These are phyloP conservation scores for Stictocephala bisonia DNA, from an alignment of 2,888 invertebrate species.

Conservation along the genomic window DNA sequence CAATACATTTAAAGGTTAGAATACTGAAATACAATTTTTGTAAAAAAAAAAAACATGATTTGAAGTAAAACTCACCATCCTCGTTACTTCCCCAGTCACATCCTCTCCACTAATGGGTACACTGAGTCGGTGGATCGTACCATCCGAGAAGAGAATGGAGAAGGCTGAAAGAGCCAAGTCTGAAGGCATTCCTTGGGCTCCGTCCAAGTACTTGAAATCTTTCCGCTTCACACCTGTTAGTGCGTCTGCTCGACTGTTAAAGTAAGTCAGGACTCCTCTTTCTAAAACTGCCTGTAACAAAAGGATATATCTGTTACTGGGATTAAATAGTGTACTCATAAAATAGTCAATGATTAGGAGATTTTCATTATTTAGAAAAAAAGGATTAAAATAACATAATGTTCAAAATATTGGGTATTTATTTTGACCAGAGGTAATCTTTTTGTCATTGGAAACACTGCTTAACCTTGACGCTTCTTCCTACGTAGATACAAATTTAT, in stretches of 20 bases:
- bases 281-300: slow-evolving; percentile 71
- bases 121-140: slow-evolving; percentile 69
- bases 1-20: neutral
- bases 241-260: slow-evolving; percentile 72
- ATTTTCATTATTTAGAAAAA: no score
- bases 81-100: slow-evolving; percentile 62
- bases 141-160: slow-evolving; percentile 69
- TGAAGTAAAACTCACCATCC: slow-evolving; percentile 65
- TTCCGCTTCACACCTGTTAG: slow-evolving; percentile 69
- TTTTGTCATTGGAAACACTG: no score
- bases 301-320: no score
- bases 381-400: no score
- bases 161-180: slow-evolving; percentile 67
- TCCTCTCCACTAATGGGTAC: slow-evolving; percentile 64
- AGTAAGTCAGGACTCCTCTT: slow-evolving; percentile 74
- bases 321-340: no score
- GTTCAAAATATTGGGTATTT: no score
- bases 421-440: no score
- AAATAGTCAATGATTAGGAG: no score
- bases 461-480: no score
- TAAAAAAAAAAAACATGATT: neutral
- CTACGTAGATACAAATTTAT: no score
- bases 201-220: slow-evolving; percentile 75
- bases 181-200: slow-evolving; percentile 67
- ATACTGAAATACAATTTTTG: neutral